phyloP scores from a whole-genome alignment of 2,888 invertebrate genomes.

The Odontothrips loti region DNA sequence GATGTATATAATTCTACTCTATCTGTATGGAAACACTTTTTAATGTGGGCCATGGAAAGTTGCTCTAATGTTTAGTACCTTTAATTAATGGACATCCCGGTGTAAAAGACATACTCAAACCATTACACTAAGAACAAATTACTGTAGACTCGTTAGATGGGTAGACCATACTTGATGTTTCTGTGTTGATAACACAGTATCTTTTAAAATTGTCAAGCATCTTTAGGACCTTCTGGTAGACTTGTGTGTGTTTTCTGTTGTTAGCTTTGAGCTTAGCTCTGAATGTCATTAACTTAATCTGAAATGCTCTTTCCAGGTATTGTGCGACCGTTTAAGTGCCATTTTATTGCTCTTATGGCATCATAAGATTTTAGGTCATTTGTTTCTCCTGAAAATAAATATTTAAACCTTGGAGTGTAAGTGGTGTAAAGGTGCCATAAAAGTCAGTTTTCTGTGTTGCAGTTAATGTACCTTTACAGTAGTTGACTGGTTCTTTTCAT shows the following conservation, averaged over 20 bases:
- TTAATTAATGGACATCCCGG: background rate
- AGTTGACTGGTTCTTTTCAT: background rate
- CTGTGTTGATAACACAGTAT: background rate
- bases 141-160: background rate
- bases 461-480: background rate
- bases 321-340: background rate
- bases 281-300: slow-evolving; percentile 6
- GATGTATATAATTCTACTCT: background rate
- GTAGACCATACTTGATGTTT: background rate
- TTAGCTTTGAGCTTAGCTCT: background rate
- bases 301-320: background rate
- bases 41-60: slow-evolving; percentile 9
- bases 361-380: background rate
- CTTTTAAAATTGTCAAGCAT: background rate
- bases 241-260: background rate
- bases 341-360: background rate
- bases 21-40: background rate
- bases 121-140: background rate
- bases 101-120: background rate
- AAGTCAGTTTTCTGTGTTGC: background rate
- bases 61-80: background rate
- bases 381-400: background rate
- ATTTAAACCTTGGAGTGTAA: background rate
- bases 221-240: slow-evolving; percentile 3
- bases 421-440: background rate